Base-by-base conservation (phyloP, 2,797 vertebrate species). In the Spinibarbus caldwelli region DNA sequence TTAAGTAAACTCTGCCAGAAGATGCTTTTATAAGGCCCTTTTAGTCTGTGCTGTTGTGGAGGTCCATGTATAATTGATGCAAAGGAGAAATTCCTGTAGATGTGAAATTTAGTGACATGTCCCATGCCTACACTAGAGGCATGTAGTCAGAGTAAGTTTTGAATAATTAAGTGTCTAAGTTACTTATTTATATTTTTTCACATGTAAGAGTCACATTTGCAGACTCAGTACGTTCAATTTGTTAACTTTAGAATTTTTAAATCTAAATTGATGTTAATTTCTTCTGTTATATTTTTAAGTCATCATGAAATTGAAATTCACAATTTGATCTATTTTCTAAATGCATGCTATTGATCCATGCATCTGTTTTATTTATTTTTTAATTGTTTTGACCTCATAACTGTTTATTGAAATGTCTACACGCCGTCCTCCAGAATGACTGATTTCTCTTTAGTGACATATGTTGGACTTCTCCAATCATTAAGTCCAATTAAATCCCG, bases 181-280 rank as follows among this genome's bases (percentile, higher is more conserved):
- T 38, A 75, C 78, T 87, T 85, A 82, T 87, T 81, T 78, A 84
- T 77, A 5, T 72, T 81, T 84, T 34, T 81, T 43, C 64, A 68
- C 78, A 85, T 84, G 31, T 49, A 31, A 49, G 17, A 84, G 43
- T 88, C 34, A 78, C 2, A 15, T 31, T 10, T 52, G 1, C 52
- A 71, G 47, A 70, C 66, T 68, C n/a, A 11, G 54, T 23, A 62
- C 6, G 6, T 0, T 67, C 17, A n/a, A 6, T 43, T 72, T 72
- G 38, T n/a, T 17, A 47, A 47, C n/a, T 47, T 45, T 8, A 47
- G 41, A 15, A 29, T 73, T 19, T 73, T 31, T 26, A 2, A 45
- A 17, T 71, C 14, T 26, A 29, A 29, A 2, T 9, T 29, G 26
- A 8, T 71, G 7, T 47, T 29, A 19, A 57, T 38, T 41, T 2